Evolutionary conservation across 2,113 vertebrate species (phyloP).

Genomic region (Anthoscopus minutus): DNA sequence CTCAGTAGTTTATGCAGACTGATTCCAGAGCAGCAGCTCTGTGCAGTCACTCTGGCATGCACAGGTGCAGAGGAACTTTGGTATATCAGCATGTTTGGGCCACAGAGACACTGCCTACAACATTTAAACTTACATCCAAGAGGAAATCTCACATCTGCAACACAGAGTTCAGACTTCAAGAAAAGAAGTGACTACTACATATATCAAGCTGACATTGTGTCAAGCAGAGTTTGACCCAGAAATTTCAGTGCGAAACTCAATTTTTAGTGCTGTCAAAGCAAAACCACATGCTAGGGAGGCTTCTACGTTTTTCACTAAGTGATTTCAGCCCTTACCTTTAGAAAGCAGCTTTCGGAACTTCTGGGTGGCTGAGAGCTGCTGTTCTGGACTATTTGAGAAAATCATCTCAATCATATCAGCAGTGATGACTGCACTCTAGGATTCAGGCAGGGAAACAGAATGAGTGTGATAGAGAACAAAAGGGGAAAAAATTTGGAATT

Average conservation of each 20-base stretch:
- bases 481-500: neutral
- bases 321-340: constrained; percentile 79
- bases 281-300: neutral
- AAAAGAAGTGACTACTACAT: neutral
- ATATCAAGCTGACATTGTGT: neutral
- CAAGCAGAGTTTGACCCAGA: neutral
- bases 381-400: constrained; percentile 91
- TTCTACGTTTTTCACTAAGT: neutral
- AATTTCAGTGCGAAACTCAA: neutral
- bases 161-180: neutral
- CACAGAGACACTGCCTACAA: neutral
- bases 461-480: neutral
- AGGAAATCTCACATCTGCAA: neutral
- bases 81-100: neutral
- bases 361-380: constrained; percentile 95
- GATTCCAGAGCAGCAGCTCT: neutral
- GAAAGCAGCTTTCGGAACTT: constrained; percentile 96
- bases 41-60: neutral
- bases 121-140: neutral
- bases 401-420: constrained; percentile 99
- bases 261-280: neutral
- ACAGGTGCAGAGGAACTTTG: neutral
- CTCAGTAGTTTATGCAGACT: neutral
- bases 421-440: constrained; percentile 84
- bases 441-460: neutral